Evolutionary conservation across 2,888 invertebrate genomes (phyloP).

Genomic region (Cantharis flavilabris): DNA sequence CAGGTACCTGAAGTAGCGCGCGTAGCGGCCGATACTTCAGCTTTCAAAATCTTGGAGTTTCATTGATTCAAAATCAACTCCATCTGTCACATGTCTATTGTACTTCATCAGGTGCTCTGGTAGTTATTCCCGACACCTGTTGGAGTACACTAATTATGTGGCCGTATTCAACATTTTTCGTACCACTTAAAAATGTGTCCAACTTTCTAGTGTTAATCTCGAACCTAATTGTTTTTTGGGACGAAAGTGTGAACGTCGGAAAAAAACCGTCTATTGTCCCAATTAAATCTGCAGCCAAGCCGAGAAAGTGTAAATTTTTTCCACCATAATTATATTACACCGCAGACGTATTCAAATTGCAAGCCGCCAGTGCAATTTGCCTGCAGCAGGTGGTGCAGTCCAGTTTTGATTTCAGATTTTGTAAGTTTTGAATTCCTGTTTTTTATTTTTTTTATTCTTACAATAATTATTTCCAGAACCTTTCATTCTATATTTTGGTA

Average conservation of each 20-base stretch:
- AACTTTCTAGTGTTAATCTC: not conserved
- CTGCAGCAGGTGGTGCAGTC: not conserved
- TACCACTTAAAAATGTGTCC: not conserved
- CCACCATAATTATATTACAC: not conserved
- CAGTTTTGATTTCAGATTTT: not conserved
- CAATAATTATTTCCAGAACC: not conserved
- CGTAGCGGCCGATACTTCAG: slow-evolving; percentile 66
- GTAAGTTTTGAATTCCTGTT: too few species aligned
- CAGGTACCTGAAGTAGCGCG: slow-evolving; percentile 99
- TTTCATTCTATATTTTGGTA: not conserved
- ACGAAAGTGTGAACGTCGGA: not conserved
- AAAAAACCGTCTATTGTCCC: not conserved
- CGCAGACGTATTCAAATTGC: not conserved
- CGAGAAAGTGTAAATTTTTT: not conserved
- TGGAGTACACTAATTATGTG: slow-evolving; percentile 98
- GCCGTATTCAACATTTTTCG: slow-evolving; percentile 56
- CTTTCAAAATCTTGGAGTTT: slow-evolving; percentile 14
- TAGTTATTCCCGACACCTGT: slow-evolving; percentile 95
- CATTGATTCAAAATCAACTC: slow-evolving; percentile 7
- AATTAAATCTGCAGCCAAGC: not conserved
- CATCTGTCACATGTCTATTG: slow-evolving; percentile 92
- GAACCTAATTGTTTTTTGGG: not conserved
- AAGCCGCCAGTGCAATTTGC: not conserved
- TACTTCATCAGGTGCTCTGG: slow-evolving; percentile 99
- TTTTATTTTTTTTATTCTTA: not conserved